Evolutionary conservation across 2,888 invertebrate genomes (phyloP).

Genomic region (Amblyjoppa fuscipennis): DNA sequence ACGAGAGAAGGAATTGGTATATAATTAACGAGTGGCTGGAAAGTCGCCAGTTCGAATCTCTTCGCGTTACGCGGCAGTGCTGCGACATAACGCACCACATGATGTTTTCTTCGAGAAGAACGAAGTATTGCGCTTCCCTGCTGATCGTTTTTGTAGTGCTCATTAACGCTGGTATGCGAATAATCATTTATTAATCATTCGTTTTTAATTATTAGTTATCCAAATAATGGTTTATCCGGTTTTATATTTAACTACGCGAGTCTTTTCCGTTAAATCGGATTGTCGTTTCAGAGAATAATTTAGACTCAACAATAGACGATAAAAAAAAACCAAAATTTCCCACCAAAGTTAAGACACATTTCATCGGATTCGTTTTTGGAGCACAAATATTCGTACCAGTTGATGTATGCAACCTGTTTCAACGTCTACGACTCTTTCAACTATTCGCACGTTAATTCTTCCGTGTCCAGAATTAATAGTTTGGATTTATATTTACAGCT

Average conservation of each 20-base stretch:
- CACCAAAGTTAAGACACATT: not conserved
- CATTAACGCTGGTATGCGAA: slow-evolving; percentile 50
- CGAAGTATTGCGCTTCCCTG: slow-evolving; percentile 21
- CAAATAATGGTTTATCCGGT: not conserved
- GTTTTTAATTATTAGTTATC: not conserved
- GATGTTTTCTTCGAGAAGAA: slow-evolving; percentile 43
- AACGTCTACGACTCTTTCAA: not conserved
- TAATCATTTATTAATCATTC: not conserved
- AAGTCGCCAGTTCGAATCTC: slow-evolving; percentile 47
- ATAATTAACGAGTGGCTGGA: slow-evolving; percentile 40
- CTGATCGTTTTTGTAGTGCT: slow-evolving; percentile 43
- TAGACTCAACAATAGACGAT: not conserved
- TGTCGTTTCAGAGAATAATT: not conserved
- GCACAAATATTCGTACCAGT: not conserved
- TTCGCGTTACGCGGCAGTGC: slow-evolving; percentile 15
- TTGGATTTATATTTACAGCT: not conserved
- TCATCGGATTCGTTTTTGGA: not conserved
- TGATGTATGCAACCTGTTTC: not conserved
- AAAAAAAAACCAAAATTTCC: not conserved
- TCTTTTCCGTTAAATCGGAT: not conserved
- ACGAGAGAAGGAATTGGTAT: slow-evolving; percentile 40
- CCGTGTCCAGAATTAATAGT: not conserved
- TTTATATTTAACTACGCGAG: not conserved
- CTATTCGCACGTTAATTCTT: not conserved
- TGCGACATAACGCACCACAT: not conserved